Conservation (phyloP, 2,113 vertebrate species). For the Abramis brama region DNA sequence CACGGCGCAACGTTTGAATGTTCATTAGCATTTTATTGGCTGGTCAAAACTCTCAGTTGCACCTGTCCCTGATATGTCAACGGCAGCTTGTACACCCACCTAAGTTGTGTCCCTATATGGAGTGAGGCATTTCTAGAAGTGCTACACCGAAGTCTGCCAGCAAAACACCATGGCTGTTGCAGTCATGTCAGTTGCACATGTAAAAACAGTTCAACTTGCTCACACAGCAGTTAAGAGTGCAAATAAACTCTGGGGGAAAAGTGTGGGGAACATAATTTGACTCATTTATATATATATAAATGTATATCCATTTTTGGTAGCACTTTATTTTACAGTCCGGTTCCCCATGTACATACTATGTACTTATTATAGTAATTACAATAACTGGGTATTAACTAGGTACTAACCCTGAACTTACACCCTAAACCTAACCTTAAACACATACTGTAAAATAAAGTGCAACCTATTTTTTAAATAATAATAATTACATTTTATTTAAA, state of each 20-base stretch:
- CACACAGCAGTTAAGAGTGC: not conserved
- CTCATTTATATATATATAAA: too few relatives aligned
- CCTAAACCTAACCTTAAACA: too few relatives aligned
- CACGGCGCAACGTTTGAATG: constrained; percentile 22
- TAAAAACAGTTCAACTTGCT: not conserved
- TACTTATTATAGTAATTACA: too few relatives aligned
- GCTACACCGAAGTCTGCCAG: not conserved
- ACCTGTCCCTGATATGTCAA: constrained; percentile 74
- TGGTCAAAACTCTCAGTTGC: constrained; percentile 66
- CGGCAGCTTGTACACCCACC: constrained; percentile 64
- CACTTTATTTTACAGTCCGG: too few relatives aligned
- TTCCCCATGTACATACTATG: too few relatives aligned
- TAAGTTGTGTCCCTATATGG: constrained; percentile 75
- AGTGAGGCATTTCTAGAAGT: constrained; percentile 61
- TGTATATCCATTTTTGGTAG: too few relatives aligned
- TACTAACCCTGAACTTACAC: too few relatives aligned
- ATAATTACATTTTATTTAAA: not conserved
- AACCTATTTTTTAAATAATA: too few relatives aligned
- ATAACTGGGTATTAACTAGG: too few relatives aligned
- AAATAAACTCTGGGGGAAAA: too few relatives aligned
- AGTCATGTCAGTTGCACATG: not conserved
- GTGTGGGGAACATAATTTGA: not conserved
- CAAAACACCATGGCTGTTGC: not conserved
- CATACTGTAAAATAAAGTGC: too few relatives aligned
- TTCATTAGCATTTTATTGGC: constrained; percentile 59